These are phyloP conservation scores for Eilema sororculum DNA, from an alignment of 2,888 invertebrate species.

Conservation along the genomic window DNA sequence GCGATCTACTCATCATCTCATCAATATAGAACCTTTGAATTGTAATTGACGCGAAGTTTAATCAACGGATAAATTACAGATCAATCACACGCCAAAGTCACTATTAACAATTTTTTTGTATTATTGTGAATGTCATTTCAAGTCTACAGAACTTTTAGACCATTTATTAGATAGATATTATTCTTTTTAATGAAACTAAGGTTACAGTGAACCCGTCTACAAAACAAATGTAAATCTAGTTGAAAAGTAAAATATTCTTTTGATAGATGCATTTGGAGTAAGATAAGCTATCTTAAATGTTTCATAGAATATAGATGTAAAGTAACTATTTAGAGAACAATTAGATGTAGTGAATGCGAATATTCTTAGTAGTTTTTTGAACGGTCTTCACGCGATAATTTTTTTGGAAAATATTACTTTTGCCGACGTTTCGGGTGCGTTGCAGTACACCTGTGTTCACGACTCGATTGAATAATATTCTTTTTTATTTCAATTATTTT, in stretches of 20 bases:
- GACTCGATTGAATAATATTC: too few relatives aligned
- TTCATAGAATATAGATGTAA: neutral
- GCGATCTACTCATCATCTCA: slow-evolving; percentile 1
- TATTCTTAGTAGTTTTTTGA: too few relatives aligned
- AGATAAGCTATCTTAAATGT: neutral
- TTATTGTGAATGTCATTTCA: neutral
- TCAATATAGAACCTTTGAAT: neutral
- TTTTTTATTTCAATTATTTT: neutral
- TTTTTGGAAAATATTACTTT: too few relatives aligned
- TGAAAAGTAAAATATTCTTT: neutral
- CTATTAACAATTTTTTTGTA: neutral
- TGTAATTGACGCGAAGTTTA: neutral
- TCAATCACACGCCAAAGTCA: neutral
- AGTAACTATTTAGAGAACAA: neutral
- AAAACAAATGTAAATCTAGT: neutral
- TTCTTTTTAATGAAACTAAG: neutral
- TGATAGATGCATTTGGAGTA: neutral
- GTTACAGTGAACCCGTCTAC: neutral
- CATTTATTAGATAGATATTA: neutral
- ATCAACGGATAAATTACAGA: neutral
- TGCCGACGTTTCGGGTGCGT: too few relatives aligned
- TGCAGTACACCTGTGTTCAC: too few relatives aligned
- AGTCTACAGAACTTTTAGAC: neutral
- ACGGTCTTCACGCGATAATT: too few relatives aligned
- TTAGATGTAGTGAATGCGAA: too few relatives aligned